Percentiles rank a stretch among this genome's conserved stretches.
Conservation (phyloP, 2,113 vertebrate genomes). For the Hydrochoerus hydrochaeris region DNA sequence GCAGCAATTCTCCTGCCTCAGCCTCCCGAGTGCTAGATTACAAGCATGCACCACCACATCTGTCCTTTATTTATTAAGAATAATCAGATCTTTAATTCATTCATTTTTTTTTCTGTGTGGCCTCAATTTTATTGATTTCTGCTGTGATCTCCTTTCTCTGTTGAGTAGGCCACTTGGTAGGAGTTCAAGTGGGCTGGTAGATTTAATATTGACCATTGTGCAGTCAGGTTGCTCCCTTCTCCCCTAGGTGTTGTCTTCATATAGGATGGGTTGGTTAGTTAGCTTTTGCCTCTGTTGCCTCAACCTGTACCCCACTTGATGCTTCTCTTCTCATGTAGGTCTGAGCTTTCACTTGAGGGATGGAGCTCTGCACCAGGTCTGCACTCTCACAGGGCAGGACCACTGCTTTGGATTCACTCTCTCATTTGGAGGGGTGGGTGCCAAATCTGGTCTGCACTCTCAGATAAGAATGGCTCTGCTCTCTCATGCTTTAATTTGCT, state of each 20-base stretch:
- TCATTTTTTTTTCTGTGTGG: background rate
- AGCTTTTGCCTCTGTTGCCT: background rate
- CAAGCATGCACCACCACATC: too few relatives aligned
- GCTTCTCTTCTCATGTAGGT: rapidly evolving
- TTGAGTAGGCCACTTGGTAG: background rate
- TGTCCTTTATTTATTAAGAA: background rate
- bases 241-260: background rate
- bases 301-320: background rate
- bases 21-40: too few relatives aligned
- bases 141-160: background rate
- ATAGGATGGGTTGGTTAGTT: background rate
- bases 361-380: background rate
- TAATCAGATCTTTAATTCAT: background rate
- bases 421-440: background rate
- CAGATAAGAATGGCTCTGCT: background rate
- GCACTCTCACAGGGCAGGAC: background rate
- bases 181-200: background rate
- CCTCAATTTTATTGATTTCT: background rate
- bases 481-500: background rate
- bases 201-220: background rate
- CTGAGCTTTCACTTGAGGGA: background rate
- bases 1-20: too few relatives aligned
- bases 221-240: background rate
- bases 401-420: background rate
- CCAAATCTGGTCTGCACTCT: background rate